Percentiles rank a stretch among this genome's conserved stretches.
Conservation (phyloP, 2,797 vertebrate genomes). For the Lacerta bilineata region DNA sequence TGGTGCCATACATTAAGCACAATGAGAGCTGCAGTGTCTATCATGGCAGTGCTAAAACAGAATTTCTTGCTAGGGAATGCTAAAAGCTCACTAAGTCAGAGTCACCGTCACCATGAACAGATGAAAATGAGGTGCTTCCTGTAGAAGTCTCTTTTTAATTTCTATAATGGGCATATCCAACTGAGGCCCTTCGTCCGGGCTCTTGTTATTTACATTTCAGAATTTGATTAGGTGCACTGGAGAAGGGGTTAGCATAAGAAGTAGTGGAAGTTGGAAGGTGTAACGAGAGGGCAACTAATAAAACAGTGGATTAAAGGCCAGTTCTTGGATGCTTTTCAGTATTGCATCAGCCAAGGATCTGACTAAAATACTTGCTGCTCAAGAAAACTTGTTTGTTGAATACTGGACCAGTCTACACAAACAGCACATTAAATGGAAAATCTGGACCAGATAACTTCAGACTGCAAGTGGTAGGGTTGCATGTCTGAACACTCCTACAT, state of each 20-base stretch:
- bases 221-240: slow-evolving; percentile 51
- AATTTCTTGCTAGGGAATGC: neutral
- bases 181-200: neutral
- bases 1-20: neutral
- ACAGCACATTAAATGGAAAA: neutral
- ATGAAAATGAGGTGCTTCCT: slow-evolving; percentile 19
- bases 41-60: neutral
- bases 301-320: slow-evolving; percentile 56
- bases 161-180: slow-evolving; percentile 34
- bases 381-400: slow-evolving; percentile 45
- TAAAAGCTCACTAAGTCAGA: neutral
- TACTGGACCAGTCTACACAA: neutral
- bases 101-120: neutral
- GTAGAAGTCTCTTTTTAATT: slow-evolving; percentile 33
- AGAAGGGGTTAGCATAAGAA: slow-evolving; percentile 38
- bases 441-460: slow-evolving; percentile 28
- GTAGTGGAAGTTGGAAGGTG: slow-evolving; percentile 49
- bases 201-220: slow-evolving; percentile 53
- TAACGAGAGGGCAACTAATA: slow-evolving; percentile 54
- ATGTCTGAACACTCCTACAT: neutral
- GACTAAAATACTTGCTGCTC: slow-evolving; percentile 53
- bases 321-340: neutral
- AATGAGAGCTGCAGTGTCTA: neutral
- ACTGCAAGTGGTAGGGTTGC: neutral
- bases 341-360: slow-evolving; percentile 24